phyloP scores from a whole-genome alignment of 2,888 invertebrate species.

The Chrysotoxum bicinctum region DNA sequence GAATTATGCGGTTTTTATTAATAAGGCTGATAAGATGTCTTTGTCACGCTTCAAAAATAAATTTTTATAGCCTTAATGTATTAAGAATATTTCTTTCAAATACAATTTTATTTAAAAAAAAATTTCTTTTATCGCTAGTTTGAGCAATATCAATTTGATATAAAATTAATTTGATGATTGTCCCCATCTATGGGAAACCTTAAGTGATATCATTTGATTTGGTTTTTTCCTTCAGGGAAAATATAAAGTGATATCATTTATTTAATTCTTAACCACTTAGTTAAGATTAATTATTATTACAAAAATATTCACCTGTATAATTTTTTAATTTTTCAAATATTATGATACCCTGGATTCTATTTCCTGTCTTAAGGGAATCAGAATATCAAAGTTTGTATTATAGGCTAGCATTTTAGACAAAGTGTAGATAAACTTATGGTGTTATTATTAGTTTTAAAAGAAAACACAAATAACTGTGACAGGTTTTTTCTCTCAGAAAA shows the following conservation, averaged over 20 bases:
- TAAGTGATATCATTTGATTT: neutral
- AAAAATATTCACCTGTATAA: neutral
- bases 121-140: neutral
- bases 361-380: neutral
- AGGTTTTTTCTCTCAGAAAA: neutral
- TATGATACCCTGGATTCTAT: neutral
- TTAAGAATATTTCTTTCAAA: neutral
- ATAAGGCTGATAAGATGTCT: neutral
- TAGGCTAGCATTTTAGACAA: neutral
- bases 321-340: neutral
- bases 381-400: neutral
- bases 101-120: neutral
- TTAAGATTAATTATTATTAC: neutral
- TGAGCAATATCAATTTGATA: neutral
- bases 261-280: conserved; percentile 11
- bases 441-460: neutral
- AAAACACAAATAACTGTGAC: neutral
- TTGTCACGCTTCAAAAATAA: neutral
- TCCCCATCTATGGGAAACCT: neutral
- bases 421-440: neutral
- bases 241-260: conserved; percentile 50
- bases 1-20: too few relatives aligned
- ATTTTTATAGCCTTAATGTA: neutral
- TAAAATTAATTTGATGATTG: neutral
- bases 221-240: neutral